Base-by-base conservation (phyloP, 2,113 vertebrate species). In the Petrocephalus microphthalmus region DNA sequence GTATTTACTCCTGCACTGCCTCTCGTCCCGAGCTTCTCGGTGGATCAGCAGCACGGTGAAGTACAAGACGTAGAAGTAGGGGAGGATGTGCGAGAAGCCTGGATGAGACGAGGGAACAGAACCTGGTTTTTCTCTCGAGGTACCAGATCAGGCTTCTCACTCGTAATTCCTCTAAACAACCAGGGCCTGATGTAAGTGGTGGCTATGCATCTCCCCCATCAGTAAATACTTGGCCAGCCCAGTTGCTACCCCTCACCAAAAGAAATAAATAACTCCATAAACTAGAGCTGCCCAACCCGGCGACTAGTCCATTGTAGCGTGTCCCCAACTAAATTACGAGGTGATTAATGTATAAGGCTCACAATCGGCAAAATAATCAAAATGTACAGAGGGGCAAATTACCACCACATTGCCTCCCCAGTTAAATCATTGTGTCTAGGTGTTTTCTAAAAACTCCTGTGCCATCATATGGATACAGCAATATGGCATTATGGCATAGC, bases 21-120 rank as follows among this genome's bases (percentile, higher is more conserved):
- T 95, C 92, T 98, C 97, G 0, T 98, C 97, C 0, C 97, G 93
- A 19, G 93, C 96, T 90, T 98, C 97, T 0, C 97, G 93, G 90
- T 98, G 97, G 83, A 97, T 92, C 92, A 98, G 92, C 90, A 98
- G 86, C 0, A 93, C 19, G 0, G 95, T 93, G 91, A 98, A 98
- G 92, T 98, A 98, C 64, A 95, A 85, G 33, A 97, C 78, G 1
- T 98, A 98, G 93, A 98, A 98, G 88, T 98, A 98, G 20, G 97
- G 97, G 78, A 98, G 91, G 22, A 97, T 90, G 88, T 98, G 96
- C 1, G 94, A 94, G 56, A 96, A 90, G 0, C 97, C 97, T 98
- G 89, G 0, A 7, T 37, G 20, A 81, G 0, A 25, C 47, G 25
- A 87, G 11, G 17, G 22, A 51, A 20, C 7, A 57, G 33, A 33